Conservation (phyloP, 2,888 invertebrate genomes). For the Meiosimyza decipiens region DNA sequence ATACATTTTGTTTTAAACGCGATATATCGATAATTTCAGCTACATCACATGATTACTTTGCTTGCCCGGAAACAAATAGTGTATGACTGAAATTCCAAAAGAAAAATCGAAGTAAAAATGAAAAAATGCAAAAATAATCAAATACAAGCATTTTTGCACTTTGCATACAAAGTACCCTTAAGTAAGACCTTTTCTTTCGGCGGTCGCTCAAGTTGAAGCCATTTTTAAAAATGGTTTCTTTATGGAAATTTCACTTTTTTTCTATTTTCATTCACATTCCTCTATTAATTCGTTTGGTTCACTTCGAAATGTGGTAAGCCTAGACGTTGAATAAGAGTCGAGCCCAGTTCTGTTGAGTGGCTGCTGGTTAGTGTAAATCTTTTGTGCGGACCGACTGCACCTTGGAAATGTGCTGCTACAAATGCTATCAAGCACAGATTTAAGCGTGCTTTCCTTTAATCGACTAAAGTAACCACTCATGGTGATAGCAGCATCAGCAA, state of each 20-base stretch:
- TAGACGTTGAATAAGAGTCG: neutral
- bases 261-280: neutral
- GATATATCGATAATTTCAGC: no score
- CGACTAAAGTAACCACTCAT: no score
- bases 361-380: neutral
- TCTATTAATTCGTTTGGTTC: constrained; percentile 39
- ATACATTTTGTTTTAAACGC: no score
- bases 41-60: no score
- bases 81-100: no score
- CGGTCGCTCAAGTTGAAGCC: constrained; percentile 38
- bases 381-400: neutral
- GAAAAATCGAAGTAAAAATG: neutral
- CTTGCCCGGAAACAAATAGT: no score
- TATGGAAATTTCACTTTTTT: constrained; percentile 55
- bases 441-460: constrained; percentile 3
- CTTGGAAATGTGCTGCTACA: constrained; percentile 21
- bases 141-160: constrained; percentile 54
- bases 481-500: neutral
- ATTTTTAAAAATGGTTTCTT: constrained; percentile 54
- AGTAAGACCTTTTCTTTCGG: constrained; percentile 45
- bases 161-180: constrained; percentile 63
- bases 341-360: constrained; percentile 29
- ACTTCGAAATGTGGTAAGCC: constrained; percentile 42
- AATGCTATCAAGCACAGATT: constrained; percentile 57
- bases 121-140: constrained; percentile 38